phyloP scores from a whole-genome alignment of 2,113 vertebrate species.

The Siniperca chuatsi region DNA sequence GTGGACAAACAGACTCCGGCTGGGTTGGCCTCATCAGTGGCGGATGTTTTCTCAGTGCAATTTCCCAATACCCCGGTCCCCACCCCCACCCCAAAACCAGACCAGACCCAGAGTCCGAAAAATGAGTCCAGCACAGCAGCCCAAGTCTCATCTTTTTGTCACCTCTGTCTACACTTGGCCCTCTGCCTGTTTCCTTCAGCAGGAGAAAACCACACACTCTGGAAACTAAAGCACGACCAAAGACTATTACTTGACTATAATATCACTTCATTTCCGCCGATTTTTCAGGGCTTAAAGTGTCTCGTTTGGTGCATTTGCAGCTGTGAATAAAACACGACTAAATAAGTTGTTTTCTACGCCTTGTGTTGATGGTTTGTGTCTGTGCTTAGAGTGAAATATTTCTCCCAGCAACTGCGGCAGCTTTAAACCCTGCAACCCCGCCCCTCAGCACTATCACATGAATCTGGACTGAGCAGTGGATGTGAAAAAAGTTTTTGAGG shows the following conservation, averaged over 20 bases:
- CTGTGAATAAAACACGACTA: neutral
- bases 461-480: conserved; percentile 75
- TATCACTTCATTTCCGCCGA: neutral
- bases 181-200: conserved; percentile 3
- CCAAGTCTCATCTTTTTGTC: neutral
- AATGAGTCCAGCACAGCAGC: neutral
- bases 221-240: neutral
- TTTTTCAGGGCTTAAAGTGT: neutral
- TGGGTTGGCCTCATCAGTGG: conserved; percentile 74
- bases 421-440: conserved; percentile 82
- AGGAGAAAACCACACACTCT: conserved; percentile 8
- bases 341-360: neutral
- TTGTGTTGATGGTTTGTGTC: conserved; percentile 29
- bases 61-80: conserved; percentile 57
- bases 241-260: neutral
- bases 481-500: conserved; percentile 76
- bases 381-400: conserved; percentile 45
- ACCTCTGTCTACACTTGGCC: conserved; percentile 13
- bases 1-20: conserved; percentile 72
- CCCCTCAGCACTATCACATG: conserved; percentile 82
- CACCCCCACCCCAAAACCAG: conserved; percentile 27
- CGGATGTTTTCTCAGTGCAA: conserved; percentile 79
- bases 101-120: conserved; percentile 26
- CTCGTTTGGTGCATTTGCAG: too few relatives aligned
- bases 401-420: conserved; percentile 73